Evolutionary conservation across 2,888 invertebrate genomes (phyloP), one percentile per base, ranked within the genome.

Genomic region (Rhabditoides inermis): DNA sequence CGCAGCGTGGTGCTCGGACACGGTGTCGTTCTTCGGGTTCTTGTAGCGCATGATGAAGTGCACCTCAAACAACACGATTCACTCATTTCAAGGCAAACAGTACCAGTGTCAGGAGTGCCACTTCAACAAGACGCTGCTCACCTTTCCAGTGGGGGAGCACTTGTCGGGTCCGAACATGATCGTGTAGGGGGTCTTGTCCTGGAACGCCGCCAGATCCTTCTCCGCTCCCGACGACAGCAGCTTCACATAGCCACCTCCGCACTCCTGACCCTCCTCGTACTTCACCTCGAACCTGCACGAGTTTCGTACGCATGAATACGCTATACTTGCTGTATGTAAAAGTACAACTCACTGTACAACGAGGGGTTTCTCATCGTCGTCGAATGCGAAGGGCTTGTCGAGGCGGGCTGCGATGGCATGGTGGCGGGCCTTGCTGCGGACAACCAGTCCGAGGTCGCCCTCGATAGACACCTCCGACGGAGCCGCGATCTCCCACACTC

Each of bases 81-180:
- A n/a, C n/a, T n/a, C n/a, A n/a, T n/a, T n/a, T n/a, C n/a, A n/a
- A n/a, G n/a, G n/a, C n/a, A n/a, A n/a, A n/a, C n/a, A n/a, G n/a
- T n/a, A n/a, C n/a, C n/a, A n/a, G n/a, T n/a, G n/a, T n/a, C n/a
- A n/a, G n/a, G n/a, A n/a, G n/a, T n/a, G n/a, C n/a, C n/a, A n/a
- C n/a, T n/a, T n/a, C n/a, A n/a, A n/a, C n/a, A n/a, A n/a, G n/a
- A n/a, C n/a, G n/a, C n/a, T n/a, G n/a, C n/a, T n/a, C n/a, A 85
- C 84, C 81, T 94, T 94, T 76, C 88, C 86, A 78, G 90, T 90
- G 76, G 87, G 88, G 60, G 95, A 95, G 80, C 98, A 98, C 80
- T 94, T 98, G 82, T 98, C 98, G 7, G 95, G 95, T 0, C 98
- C 98, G 81, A 98, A 99, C 98, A 99, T 98, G 73, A 99, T 90